Percentiles rank a stretch among this genome's conserved stretches.
Evolutionary conservation across 2,888 invertebrate species (phyloP).

Genomic region (Leptinotarsa tumamoca): DNA sequence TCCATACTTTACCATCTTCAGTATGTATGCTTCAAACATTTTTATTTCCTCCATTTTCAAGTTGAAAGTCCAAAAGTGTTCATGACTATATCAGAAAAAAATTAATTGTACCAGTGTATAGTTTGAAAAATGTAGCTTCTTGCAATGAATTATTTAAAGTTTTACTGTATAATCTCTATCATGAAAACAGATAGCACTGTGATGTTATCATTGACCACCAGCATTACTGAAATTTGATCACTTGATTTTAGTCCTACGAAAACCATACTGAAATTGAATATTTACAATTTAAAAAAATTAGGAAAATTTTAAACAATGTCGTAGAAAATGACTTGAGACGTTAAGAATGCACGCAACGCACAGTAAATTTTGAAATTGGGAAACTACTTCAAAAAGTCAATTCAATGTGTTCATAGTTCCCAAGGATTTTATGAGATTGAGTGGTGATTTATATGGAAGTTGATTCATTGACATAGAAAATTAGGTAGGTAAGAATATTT

Average conservation of each 20-base stretch:
- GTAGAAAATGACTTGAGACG: not conserved
- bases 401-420: slow-evolving; percentile 62
- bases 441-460: slow-evolving; percentile 7
- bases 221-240: not conserved
- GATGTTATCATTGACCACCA: not conserved
- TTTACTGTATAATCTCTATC: no score
- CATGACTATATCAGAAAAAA: no score
- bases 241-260: not conserved
- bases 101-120: no score
- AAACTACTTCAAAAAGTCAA: slow-evolving; percentile 56
- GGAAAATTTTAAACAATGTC: not conserved
- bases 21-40: no score
- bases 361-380: slow-evolving; percentile 3
- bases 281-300: not conserved
- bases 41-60: no score
- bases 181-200: no score
- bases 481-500: slow-evolving; percentile 29
- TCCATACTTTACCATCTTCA: no score
- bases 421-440: slow-evolving; percentile 10
- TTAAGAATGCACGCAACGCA: not conserved
- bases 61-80: no score
- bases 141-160: no score
- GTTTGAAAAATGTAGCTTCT: no score
- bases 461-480: slow-evolving; percentile 5
- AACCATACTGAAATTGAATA: not conserved